Conservation (phyloP, 2,113 vertebrate species). For the Cynoglossus semilaevis region DNA sequence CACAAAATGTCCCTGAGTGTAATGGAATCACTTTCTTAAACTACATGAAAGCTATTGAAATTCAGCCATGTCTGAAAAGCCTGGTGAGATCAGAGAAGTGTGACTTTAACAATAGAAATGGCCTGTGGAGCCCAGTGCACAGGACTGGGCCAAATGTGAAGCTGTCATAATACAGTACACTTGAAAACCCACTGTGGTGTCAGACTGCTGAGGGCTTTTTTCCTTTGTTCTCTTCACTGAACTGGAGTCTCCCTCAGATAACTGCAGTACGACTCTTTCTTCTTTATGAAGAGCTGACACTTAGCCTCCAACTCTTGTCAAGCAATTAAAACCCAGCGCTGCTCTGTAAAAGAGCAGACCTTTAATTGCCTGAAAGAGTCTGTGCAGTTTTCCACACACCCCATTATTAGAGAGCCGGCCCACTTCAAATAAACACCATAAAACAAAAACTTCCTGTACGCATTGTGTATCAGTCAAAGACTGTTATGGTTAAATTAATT, state of each 20-base stretch:
- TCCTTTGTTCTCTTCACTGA: constrained; percentile 15
- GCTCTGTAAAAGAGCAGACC: constrained; percentile 1
- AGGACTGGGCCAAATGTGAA: constrained; percentile 25
- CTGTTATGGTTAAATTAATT: no score
- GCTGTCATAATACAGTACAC: constrained; percentile 22
- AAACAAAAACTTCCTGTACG: no score
- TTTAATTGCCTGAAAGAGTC: constrained; percentile 24
- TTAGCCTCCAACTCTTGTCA: background rate
- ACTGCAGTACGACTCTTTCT: constrained; percentile 24
- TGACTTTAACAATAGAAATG: constrained; percentile 28
- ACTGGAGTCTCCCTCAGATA: constrained; percentile 25
- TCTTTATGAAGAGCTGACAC: constrained; percentile 4
- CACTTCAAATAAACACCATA: no score
- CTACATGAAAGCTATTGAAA: constrained; percentile 53
- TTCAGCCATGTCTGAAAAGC: constrained; percentile 18
- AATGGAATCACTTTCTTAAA: constrained; percentile 32
- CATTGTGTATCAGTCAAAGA: no score
- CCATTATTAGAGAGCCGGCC: no score
- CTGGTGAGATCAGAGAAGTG: constrained; percentile 13
- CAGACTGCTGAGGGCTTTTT: constrained; percentile 6
- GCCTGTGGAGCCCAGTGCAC: constrained; percentile 14
- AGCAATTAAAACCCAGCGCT: constrained; percentile 24
- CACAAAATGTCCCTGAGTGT: constrained; percentile 38
- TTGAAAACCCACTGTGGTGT: constrained; percentile 28
- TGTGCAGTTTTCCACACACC: no score